Evolutionary conservation across 2,888 invertebrate species (phyloP), one percentile per base, ranked within the genome.

Genomic region (Pardosa pseudoannulata): DNA sequence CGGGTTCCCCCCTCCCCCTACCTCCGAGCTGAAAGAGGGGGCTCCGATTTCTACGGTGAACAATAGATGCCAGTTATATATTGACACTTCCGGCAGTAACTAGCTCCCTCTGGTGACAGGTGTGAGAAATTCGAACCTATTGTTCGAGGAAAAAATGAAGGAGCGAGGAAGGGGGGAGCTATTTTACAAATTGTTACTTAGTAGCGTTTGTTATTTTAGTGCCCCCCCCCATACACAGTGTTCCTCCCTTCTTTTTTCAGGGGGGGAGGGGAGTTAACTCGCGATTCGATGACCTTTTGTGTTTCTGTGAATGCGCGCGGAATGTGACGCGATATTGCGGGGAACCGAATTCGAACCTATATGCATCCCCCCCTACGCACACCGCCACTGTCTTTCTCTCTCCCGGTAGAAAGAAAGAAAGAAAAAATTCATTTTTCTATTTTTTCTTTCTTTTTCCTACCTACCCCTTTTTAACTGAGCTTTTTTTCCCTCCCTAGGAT

Each of bases 101-200:
- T 87, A 87, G 87, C 87, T 87, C 87, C 87, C 79, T 80, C 87
- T 87, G 70, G 87, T 87, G 87, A 87, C 87, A 87, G 80, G 87
- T 87, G 87, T 87, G 87, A 87, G 87, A 87, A 87, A 87, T 87
- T 76, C 28, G 70, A 85, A 72, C 46, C 83, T 56, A 85, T 85
- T 85, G 83, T 85, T 85, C 78, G n/a, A 46, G 9, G 65, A 62
- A 70, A 32, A 39, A 39, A 39, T 32, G 32, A 39, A 16, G n/a
- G 31, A 56, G n/a, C n/a, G n/a, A n/a, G n/a, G 64, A 36, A 70
- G 6, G 46, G 70, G 56, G 67, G 46, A 27, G 70, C 79, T 75
- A 79, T 86, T 86, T 86, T 86, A 86, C 79, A 86, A 86, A 86
- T 86, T 86, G 79, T 86, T 74, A 86, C 85, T 79, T 74, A 79